These are phyloP conservation scores for Platycheirus albimanus DNA, from an alignment of 2,888 invertebrate genomes.

Conservation along the genomic window DNA sequence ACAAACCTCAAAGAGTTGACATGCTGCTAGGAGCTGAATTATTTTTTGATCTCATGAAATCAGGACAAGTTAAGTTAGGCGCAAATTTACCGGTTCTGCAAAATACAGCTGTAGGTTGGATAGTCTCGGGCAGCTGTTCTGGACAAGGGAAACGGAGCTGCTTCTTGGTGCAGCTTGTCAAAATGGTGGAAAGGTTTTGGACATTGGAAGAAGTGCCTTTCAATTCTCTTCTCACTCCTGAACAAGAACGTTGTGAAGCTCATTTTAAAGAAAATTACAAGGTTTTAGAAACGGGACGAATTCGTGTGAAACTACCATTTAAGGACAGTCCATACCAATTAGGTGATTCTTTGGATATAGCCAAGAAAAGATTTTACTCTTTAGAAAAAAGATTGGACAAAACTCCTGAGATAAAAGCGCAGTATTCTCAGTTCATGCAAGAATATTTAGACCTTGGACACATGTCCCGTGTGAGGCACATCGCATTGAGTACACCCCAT, in stretches of 20 bases:
- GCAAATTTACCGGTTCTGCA: slow-evolving; percentile 2
- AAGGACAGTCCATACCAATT: slow-evolving; percentile 27
- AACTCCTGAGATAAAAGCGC: not conserved
- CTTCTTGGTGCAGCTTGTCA: slow-evolving; percentile 4
- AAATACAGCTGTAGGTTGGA: slow-evolving; percentile 7
- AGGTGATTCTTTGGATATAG: slow-evolving; percentile 38
- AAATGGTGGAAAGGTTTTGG: slow-evolving; percentile 18
- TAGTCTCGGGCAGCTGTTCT: slow-evolving; percentile 1
- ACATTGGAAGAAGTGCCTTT: slow-evolving; percentile 3
- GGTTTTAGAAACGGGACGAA: too few species aligned
- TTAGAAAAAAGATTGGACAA: slow-evolving; percentile 41
- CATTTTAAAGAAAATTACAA: slow-evolving; percentile 13
- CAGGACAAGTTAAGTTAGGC: not conserved
- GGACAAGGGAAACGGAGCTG: slow-evolving; percentile 5
- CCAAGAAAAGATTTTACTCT: too few species aligned
- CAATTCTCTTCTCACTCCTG: slow-evolving; percentile 13
- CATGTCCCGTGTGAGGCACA: slow-evolving; percentile 19
- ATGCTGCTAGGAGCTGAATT: too few species aligned
- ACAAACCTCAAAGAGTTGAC: slow-evolving; percentile 19
- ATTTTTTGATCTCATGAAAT: too few species aligned
- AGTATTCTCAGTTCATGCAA: slow-evolving; percentile 51
- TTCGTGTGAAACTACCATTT: slow-evolving; percentile 19
- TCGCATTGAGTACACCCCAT: not conserved
- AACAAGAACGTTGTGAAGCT: slow-evolving; percentile 34
- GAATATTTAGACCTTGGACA: slow-evolving; percentile 46